These are phyloP conservation scores for Clanis bilineata DNA, from an alignment of 2,888 invertebrate genomes.

Conservation along the genomic window DNA sequence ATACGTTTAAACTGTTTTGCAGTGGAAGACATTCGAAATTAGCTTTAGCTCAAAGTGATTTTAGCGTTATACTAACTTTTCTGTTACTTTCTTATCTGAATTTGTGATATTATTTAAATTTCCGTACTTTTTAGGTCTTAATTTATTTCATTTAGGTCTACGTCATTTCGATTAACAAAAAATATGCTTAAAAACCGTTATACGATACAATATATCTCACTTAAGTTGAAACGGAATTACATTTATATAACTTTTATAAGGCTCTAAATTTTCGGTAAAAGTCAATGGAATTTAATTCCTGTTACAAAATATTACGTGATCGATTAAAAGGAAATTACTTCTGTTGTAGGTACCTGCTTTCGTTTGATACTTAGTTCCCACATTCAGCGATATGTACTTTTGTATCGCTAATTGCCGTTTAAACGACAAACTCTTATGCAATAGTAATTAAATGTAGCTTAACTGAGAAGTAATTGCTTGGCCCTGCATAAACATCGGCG, in stretches of 20 bases:
- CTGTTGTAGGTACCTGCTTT: neutral
- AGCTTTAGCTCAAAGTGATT: too few relatives aligned
- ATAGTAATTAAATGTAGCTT: conserved; percentile 50
- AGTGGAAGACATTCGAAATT: neutral
- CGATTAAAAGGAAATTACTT: conserved; percentile 1
- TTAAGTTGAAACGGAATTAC: neutral
- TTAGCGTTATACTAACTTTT: too few relatives aligned
- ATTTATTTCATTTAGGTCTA: too few relatives aligned
- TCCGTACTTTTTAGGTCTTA: too few relatives aligned
- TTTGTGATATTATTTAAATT: neutral
- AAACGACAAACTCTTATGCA: conserved; percentile 45
- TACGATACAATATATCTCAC: neutral
- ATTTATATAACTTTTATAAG: neutral
- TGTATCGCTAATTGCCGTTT: conserved; percentile 38
- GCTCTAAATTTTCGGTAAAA: neutral
- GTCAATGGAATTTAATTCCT: neutral
- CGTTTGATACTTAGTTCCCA: conserved; percentile 6
- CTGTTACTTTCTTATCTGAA: neutral
- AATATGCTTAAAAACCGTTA: neutral
- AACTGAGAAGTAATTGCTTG: conserved; percentile 47
- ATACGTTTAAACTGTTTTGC: neutral
- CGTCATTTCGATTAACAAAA: neutral
- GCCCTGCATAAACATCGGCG: conserved; percentile 39
- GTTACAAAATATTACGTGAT: neutral
- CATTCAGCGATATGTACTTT: conserved; percentile 11